These are phyloP conservation scores for Alligator mississippiensis DNA, from an alignment of 2,113 vertebrate species.

Conservation along the genomic window DNA sequence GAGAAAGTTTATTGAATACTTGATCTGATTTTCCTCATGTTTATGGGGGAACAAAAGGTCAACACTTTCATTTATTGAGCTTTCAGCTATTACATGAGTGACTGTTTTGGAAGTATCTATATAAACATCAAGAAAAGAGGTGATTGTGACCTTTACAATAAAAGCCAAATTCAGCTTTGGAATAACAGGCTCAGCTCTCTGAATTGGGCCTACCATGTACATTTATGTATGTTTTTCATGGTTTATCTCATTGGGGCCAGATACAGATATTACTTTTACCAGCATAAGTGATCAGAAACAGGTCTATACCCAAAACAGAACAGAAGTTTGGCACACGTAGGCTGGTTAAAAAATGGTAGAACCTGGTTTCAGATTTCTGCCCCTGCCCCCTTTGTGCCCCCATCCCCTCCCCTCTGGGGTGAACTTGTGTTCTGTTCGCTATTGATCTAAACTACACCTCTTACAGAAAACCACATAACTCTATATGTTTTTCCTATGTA, in stretches of 20 bases:
- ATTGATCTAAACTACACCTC: too few species aligned
- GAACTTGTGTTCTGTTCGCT: too few species aligned
- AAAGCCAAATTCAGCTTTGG: conserved; percentile 34
- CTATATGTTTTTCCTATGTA: too few species aligned
- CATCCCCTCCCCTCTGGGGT: too few species aligned
- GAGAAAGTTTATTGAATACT: conserved; percentile 66
- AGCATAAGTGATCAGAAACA: not conserved
- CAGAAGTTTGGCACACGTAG: too few species aligned
- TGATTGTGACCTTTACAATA: conserved; percentile 52
- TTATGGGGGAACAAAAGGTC: conserved; percentile 64
- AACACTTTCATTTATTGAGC: conserved; percentile 52
- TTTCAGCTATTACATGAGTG: conserved; percentile 42
- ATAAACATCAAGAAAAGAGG: conserved; percentile 38
- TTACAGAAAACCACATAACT: too few species aligned
- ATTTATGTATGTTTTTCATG: not conserved
- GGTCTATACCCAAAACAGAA: too few species aligned
- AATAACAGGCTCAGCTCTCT: not conserved
- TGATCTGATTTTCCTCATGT: conserved; percentile 62
- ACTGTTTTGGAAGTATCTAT: conserved; percentile 9
- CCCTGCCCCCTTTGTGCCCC: too few species aligned
- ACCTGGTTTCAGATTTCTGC: too few species aligned
- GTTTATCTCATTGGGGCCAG: not conserved
- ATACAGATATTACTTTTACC: not conserved
- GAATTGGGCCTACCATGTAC: not conserved
- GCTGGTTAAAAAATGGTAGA: too few species aligned